Percentiles rank a stretch among this genome's conserved stretches.
phyloP scores from a whole-genome alignment of 2,797 vertebrate genomes.

The Margarornis squamiger region DNA sequence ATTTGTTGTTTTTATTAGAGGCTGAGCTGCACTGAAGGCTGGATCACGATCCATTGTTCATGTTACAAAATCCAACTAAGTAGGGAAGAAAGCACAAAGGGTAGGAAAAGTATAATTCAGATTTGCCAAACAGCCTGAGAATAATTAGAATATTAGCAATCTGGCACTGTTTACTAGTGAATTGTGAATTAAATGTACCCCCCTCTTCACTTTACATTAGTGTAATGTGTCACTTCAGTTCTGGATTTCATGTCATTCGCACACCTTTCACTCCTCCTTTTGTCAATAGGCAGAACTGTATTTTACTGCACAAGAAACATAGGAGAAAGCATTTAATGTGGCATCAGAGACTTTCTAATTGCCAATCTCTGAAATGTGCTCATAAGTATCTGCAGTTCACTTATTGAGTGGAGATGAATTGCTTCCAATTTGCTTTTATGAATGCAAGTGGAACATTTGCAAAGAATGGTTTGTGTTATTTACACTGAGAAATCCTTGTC shows the following conservation, averaged over 20 bases:
- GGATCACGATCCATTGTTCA: neutral
- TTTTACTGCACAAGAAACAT: neutral
- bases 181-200: conserved; percentile 46
- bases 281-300: neutral
- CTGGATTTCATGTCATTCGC: neutral
- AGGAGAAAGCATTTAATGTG: neutral
- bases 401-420: conserved; percentile 23
- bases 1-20: conserved; percentile 50
- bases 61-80: neutral
- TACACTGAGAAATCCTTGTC: neutral
- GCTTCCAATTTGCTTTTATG: conserved; percentile 27
- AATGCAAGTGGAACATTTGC: conserved; percentile 9
- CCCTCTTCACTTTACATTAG: conserved; percentile 29
- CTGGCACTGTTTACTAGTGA: neutral
- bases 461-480: conserved; percentile 27
- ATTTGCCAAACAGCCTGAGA: conserved; percentile 41
- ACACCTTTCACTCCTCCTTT: neutral
- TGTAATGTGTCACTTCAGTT: neutral
- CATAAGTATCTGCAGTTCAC: conserved; percentile 9
- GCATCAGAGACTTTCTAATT: conserved; percentile 1
- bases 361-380: neutral
- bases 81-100: conserved; percentile 13
- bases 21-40: neutral
- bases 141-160: conserved; percentile 50
- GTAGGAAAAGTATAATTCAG: conserved; percentile 28